phyloP scores from a whole-genome alignment of 2,113 vertebrate genomes.

The Candoia aspera region DNA sequence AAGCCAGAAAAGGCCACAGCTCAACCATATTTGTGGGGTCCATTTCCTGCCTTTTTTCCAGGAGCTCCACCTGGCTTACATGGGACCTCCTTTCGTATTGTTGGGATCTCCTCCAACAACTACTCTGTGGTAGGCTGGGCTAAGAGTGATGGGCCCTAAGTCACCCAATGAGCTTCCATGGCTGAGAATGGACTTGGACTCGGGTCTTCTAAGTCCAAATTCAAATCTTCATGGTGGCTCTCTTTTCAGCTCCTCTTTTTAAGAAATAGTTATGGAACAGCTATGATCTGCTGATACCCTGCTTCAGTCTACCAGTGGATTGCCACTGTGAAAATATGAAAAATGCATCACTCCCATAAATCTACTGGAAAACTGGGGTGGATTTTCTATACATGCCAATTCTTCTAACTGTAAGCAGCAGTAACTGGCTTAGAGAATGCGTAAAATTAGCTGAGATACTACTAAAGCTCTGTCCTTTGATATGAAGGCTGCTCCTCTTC shows the following conservation, averaged over 20 bases:
- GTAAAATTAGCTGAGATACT: no score
- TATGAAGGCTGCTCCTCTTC: no score
- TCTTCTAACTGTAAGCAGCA: no score
- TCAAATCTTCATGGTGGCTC: not conserved
- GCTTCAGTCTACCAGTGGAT: no score
- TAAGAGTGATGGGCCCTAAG: not conserved
- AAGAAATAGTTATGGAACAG: not conserved
- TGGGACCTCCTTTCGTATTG: not conserved
- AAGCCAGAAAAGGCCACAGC: not conserved
- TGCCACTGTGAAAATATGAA: no score
- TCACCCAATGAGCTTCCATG: not conserved
- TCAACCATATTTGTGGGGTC: not conserved
- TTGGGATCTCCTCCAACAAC: not conserved
- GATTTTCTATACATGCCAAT: no score
- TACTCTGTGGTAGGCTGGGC: not conserved
- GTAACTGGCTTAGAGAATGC: no score
- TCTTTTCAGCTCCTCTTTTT: not conserved
- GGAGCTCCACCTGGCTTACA: not conserved
- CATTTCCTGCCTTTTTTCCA: not conserved
- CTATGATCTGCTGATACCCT: not conserved
- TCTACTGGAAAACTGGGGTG: no score
- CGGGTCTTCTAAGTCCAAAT: not conserved
- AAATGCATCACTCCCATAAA: no score
- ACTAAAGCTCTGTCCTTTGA: no score
- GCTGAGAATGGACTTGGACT: not conserved